Evolutionary conservation across 2,113 vertebrate genomes (phyloP).

Genomic region (Ptychochromis oligacanthus): DNA sequence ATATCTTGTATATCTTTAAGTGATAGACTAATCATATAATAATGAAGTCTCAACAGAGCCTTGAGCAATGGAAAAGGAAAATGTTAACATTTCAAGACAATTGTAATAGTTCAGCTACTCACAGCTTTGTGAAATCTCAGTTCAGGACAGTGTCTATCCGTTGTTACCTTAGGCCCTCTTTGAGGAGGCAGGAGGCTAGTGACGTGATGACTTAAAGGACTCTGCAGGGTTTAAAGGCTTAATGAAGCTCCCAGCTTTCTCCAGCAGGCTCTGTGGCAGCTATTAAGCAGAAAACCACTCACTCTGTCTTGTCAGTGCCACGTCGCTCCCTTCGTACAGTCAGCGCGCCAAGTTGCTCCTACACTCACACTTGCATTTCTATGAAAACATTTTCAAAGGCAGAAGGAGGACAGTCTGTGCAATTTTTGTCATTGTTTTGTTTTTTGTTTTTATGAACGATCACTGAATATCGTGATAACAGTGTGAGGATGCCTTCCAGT

Average conservation of each 20-base stretch:
- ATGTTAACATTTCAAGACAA: conserved; percentile 33
- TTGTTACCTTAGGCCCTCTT: conserved; percentile 46
- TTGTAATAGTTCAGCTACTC: background rate
- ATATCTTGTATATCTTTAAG: no score
- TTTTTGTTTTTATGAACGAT: conserved; percentile 17
- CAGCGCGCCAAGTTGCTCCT: conserved; percentile 41
- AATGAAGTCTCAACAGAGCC: background rate
- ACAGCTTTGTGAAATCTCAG: conserved; percentile 21
- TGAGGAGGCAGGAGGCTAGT: conserved; percentile 56
- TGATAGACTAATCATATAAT: no score
- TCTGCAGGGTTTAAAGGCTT: conserved; percentile 76
- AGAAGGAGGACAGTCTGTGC: conserved; percentile 27
- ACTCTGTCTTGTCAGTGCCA: conserved; percentile 45
- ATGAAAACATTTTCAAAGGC: conserved; percentile 53
- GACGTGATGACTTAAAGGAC: conserved; percentile 75
- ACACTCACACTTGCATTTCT: conserved; percentile 41
- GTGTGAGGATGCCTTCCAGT: background rate
- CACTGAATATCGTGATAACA: conserved; percentile 5
- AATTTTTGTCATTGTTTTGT: conserved; percentile 8
- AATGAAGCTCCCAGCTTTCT: conserved; percentile 73
- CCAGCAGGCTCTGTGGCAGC: conserved; percentile 58
- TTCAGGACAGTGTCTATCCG: conserved; percentile 24
- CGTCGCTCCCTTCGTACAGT: conserved; percentile 30
- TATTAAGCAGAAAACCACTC: conserved; percentile 59
- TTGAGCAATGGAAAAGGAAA: background rate